phyloP scores from a whole-genome alignment of 2,888 invertebrate genomes.

The Amblyjoppa fuscipennis region DNA sequence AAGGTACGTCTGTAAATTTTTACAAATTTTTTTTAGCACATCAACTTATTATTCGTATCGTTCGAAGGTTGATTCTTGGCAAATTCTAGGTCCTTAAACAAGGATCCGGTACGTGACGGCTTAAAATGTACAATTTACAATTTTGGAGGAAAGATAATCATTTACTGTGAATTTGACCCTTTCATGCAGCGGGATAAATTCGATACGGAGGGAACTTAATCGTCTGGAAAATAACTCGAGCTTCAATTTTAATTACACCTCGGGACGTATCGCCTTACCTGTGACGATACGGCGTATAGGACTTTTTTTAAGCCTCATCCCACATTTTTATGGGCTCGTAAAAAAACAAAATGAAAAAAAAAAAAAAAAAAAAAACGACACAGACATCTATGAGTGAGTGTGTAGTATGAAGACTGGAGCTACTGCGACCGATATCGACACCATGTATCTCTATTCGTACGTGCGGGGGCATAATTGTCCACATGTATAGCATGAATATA shows the following conservation, averaged over 20 bases:
- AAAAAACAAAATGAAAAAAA: background rate
- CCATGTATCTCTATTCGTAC: slow-evolving; percentile 35
- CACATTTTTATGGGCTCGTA: slow-evolving; percentile 43
- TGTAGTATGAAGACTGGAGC: background rate
- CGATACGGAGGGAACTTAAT: slow-evolving; percentile 5
- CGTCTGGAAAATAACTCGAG: slow-evolving; percentile 41
- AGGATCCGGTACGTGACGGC: background rate
- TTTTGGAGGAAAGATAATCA: background rate
- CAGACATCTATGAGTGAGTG: background rate
- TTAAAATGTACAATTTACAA: background rate
- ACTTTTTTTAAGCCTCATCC: background rate
- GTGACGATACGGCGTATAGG: slow-evolving; percentile 5
- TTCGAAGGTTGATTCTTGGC: no score
- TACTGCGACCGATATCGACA: slow-evolving; percentile 3
- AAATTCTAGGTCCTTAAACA: background rate
- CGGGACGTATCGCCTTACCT: slow-evolving; percentile 38
- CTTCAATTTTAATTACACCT: slow-evolving; percentile 48
- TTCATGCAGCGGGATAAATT: slow-evolving; percentile 12
- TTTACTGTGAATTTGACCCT: slow-evolving; percentile 7
- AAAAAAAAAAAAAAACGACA: background rate
- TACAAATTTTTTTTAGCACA: no score
- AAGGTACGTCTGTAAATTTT: no score
- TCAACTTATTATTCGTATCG: no score
- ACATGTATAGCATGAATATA: slow-evolving; percentile 56
- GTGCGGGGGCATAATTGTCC: slow-evolving; percentile 27